Conservation (phyloP, 2,888 invertebrate genomes). For the Sthenelais limicola region DNA sequence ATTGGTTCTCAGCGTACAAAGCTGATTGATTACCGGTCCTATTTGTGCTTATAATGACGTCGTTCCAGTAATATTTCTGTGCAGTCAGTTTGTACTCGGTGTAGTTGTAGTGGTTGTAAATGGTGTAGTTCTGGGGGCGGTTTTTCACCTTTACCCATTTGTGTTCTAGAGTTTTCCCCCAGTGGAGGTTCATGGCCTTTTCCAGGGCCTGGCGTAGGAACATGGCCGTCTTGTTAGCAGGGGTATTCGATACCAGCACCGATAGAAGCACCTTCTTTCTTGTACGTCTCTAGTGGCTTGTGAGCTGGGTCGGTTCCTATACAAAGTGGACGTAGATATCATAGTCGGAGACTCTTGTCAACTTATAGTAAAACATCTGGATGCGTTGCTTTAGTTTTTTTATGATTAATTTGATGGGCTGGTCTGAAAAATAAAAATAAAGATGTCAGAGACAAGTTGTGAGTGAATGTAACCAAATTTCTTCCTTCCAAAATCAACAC, state of each 20-base stretch:
- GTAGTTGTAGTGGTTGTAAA: conserved; percentile 36
- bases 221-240: background rate
- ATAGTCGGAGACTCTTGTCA: too few species aligned
- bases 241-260: background rate
- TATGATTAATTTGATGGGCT: too few species aligned
- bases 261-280: background rate
- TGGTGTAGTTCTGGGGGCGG: conserved; percentile 37
- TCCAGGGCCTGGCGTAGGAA: background rate
- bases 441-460: too few species aligned
- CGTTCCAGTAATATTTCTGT: conserved; percentile 38
- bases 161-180: conserved; percentile 42
- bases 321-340: too few species aligned
- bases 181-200: conserved; percentile 38
- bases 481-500: too few species aligned
- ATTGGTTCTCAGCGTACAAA: conserved; percentile 33
- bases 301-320: too few species aligned
- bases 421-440: too few species aligned
- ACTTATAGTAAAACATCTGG: too few species aligned
- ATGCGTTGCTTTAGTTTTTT: too few species aligned
- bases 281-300: too few species aligned
- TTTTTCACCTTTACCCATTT: conserved; percentile 36
- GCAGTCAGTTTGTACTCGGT: conserved; percentile 28
- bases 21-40: conserved; percentile 28
- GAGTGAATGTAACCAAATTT: too few species aligned
- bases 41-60: background rate